Base-by-base conservation (phyloP, 1,140 invertebrate genomes). In the Drosophila pseudoananassae region DNA sequence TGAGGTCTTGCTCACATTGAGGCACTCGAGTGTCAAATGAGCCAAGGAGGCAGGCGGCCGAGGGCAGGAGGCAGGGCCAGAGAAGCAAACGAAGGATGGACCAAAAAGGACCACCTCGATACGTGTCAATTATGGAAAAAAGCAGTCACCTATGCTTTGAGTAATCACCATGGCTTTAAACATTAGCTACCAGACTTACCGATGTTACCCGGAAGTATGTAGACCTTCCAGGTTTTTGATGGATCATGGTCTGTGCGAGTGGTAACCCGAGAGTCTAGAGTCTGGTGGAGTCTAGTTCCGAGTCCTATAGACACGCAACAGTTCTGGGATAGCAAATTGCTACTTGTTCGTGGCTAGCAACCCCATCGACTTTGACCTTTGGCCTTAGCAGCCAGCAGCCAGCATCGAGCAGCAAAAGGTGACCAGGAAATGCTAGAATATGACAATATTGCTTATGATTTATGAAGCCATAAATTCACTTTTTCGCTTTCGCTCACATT, bases 361-460 rank as follows among this genome's bases (percentile, higher is more conserved):
- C 33, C 31, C 14, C 36, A n/a, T 14, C 40, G 14, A 8, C 14
- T 45, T 45, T 20, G 68, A 71, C 69, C 47, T 60, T 10, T 33
- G 52, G 25, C 65, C 23, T n/a, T 10, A 71, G 64, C 47, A 15
- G 55, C 29, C 3, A 17, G 38, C n/a, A 27, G 25, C 14, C 14
- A 12, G 40, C 14, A 43, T 4, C 23, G 46, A 31, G 53, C 31
- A 46, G 63, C 20, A 53, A 75, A 58, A 70, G 74, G 74, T 56
- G 46, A 29, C 54, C 55, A 52, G 65, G 27, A 80, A 61, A 75
- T 65, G 17, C 45, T 64, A 60, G 71, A 77, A 84, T 84, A 78
- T 77, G 80, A 83, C 79, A 83, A 83, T 83, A 83, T 84, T 76
- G 80, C 57, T 76, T 64, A 78, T 84, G 80, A 83, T 84, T 84